Base-by-base conservation (phyloP, 2,888 invertebrate genomes). In the Craniophora ligustri region DNA sequence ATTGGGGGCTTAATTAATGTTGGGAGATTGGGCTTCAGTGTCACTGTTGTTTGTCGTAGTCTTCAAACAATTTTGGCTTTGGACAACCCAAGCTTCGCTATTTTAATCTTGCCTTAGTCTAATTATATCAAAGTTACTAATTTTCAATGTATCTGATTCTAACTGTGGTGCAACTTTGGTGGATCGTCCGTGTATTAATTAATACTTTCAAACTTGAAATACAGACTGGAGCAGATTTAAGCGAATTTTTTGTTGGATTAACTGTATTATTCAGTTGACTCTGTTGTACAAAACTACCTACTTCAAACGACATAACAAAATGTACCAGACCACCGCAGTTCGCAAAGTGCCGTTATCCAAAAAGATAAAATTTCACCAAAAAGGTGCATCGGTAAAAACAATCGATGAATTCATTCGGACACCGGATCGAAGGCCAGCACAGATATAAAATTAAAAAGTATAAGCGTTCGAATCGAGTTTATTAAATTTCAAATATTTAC, bases 381-480 rank as follows among this genome's bases (percentile, higher is more conserved):
- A 78, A 79, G 76, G 67, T 67, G 72, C 66, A 72, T 76, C 79
- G 76, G 76, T 81, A 86, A 87, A 87, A 87, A 85, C 78, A 77
- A 74, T 73, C 85, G 84, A 89, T 80, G 85, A 87, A 88, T 91
- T 86, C 88, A 91, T 90, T 85, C 85, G 86, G 83, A 83, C 85
- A 83, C 81, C 76, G 86, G 81, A 85, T 79, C 88, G 91, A 92
- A 92, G 92, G 91, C 91, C 91, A 87, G 82, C 78, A 84, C 83
- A 84, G 86, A 88, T 89, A 87, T 87, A 86, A 89, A 91, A 92
- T 92, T 92, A 92, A 92, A 92, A 93, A 92, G 92, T 93, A 91
- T 92, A 92, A 93, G 85, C 84, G 86, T 76, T 76, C 83, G 78
- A 81, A 75, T 82, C 85, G 82, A 83, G 81, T 87, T 88, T 90